Evolutionary conservation across 2,888 invertebrate genomes (phyloP).

Genomic region (Acleris cristana): DNA sequence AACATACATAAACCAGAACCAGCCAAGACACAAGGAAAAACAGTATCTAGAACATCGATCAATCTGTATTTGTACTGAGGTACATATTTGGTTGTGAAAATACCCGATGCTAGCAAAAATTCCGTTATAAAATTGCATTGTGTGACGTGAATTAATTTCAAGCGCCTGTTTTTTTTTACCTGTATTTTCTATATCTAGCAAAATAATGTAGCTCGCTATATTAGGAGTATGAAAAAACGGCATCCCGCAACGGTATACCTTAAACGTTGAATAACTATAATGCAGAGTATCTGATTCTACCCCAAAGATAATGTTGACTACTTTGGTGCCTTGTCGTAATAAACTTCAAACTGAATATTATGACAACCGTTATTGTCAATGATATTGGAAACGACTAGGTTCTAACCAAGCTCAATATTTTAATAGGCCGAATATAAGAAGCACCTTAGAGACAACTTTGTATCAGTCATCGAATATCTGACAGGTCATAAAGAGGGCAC

Average conservation of each 20-base stretch:
- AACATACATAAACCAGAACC: background rate
- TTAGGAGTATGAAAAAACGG: constrained; percentile 16
- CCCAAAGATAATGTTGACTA: no score
- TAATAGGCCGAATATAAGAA: no score
- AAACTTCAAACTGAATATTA: no score
- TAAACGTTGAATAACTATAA: background rate
- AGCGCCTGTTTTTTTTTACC: constrained; percentile 41
- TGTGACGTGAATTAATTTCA: constrained; percentile 48
- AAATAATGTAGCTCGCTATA: constrained; percentile 24
- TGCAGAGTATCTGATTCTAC: constrained; percentile 31
- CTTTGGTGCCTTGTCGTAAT: no score
- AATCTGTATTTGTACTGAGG: constrained; percentile 1
- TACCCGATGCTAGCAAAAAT: constrained; percentile 57
- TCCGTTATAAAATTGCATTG: constrained; percentile 47
- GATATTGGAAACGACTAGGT: no score
- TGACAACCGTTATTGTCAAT: no score
- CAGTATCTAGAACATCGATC: no score
- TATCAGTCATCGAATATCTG: constrained; percentile 50
- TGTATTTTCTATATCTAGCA: constrained; percentile 39
- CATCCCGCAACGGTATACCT: background rate
- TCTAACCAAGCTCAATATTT: no score
- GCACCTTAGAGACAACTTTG: constrained; percentile 24
- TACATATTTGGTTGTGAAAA: constrained; percentile 59
- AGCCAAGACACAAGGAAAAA: no score
- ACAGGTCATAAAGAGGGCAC: constrained; percentile 66